Conservation (phyloP, 2,888 invertebrate genomes). For the Polyommatus iphigenia region DNA sequence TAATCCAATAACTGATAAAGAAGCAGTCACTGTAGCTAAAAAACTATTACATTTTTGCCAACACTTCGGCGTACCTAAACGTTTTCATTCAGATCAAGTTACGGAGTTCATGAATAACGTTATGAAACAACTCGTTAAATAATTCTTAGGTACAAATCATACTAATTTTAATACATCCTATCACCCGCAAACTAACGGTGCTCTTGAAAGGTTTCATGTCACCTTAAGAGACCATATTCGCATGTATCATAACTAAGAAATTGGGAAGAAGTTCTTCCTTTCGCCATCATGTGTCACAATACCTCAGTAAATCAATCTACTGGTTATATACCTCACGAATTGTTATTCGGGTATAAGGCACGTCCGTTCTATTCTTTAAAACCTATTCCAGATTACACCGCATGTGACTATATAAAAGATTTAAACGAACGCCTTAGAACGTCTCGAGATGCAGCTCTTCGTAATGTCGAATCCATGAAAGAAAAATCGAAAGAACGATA, state of each 20-base stretch:
- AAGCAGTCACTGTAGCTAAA: conserved; percentile 47
- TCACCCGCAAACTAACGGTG: conserved; percentile 49
- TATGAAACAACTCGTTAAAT: conserved; percentile 48
- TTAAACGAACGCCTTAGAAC: conserved; percentile 46
- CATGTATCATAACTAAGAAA: conserved; percentile 46
- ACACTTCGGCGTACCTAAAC: conserved; percentile 49
- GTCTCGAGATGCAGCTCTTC: conserved; percentile 43
- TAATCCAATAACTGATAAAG: conserved; percentile 50
- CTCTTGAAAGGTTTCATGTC: conserved; percentile 49
- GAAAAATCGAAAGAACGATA: conserved; percentile 49
- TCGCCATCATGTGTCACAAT: conserved; percentile 51
- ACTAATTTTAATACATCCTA: conserved; percentile 48
- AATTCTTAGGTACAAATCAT: conserved; percentile 46
- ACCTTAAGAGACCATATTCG: conserved; percentile 48
- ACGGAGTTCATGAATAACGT: conserved; percentile 48
- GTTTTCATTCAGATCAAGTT: conserved; percentile 51
- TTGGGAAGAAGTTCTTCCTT: conserved; percentile 49
- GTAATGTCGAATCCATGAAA: conserved; percentile 45
- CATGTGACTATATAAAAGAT: conserved; percentile 45
- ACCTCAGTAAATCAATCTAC: conserved; percentile 48
- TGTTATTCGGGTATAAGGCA: conserved; percentile 49
- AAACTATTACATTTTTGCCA: conserved; percentile 47
- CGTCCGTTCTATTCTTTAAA: conserved; percentile 45
- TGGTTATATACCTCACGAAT: conserved; percentile 47
- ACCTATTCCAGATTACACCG: conserved; percentile 42